Conservation (phyloP, 2,797 vertebrate genomes). For the Acipenser oxyrinchus region DNA sequence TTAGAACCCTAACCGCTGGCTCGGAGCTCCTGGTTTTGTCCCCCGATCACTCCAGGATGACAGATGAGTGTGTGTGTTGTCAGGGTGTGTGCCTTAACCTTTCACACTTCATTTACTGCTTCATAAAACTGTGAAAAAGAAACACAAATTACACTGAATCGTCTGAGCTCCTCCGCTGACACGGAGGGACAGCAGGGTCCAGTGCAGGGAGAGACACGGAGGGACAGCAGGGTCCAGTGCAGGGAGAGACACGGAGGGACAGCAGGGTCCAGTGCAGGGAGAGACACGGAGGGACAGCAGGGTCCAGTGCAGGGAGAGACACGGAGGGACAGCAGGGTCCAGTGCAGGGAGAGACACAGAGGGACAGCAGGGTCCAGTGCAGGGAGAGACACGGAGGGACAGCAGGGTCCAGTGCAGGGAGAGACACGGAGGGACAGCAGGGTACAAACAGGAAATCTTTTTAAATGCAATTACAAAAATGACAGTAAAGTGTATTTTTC, state of each 20-base stretch:
- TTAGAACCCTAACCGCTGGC: too few relatives aligned
- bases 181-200: background rate
- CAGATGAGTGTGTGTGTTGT: constrained; percentile 1
- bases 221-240: constrained; percentile 18
- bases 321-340: background rate
- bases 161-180: background rate
- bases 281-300: too few relatives aligned
- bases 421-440: too few relatives aligned
- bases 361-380: constrained; percentile 3
- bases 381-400: background rate
- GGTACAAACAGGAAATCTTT: too few relatives aligned
- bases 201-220: background rate
- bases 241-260: constrained; percentile 19
- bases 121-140: background rate
- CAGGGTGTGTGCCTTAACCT: background rate
- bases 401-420: background rate
- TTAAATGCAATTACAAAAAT: too few relatives aligned
- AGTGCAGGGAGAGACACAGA: background rate
- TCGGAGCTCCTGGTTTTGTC: too few relatives aligned
- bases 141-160: constrained; percentile 7
- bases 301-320: too few relatives aligned
- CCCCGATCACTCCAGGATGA: too few relatives aligned
- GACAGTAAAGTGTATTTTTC: too few relatives aligned
- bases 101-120: too few relatives aligned
- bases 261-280: too few relatives aligned